Evolutionary conservation across 2,797 vertebrate species (phyloP).

Genomic region (Sphenopsis melanotis): DNA sequence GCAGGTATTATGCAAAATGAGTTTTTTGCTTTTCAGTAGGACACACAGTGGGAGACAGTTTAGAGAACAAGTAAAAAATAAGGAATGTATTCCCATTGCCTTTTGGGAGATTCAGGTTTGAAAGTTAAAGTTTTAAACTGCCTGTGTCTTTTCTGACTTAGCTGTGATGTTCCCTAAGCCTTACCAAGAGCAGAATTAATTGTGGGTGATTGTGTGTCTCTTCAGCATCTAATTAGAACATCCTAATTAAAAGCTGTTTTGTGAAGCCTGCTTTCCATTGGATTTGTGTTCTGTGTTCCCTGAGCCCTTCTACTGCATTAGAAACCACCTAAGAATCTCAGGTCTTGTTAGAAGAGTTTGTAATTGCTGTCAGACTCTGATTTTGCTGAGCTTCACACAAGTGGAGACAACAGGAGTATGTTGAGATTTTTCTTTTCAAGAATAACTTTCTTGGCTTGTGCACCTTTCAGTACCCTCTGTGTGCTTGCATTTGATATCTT

Average conservation of each 20-base stretch:
- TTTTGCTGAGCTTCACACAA: neutral
- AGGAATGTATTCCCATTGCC: neutral
- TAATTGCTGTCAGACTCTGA: neutral
- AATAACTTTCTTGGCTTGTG: neutral
- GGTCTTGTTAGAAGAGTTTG: neutral
- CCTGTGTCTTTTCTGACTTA: neutral
- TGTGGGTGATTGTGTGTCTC: neutral
- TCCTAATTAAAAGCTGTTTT: slow-evolving; percentile 32
- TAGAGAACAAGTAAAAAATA: neutral
- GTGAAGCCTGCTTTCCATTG: neutral
- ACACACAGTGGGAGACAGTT: neutral
- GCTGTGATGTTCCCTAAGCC: neutral
- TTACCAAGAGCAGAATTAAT: neutral
- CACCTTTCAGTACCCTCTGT: neutral
- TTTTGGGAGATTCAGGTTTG: neutral
- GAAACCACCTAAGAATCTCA: neutral
- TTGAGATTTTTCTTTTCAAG: neutral
- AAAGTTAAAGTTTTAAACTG: neutral
- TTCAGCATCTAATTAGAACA: slow-evolving; percentile 10
- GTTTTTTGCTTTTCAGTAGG: neutral
- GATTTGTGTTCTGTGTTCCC: slow-evolving; percentile 8
- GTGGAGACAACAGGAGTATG: neutral
- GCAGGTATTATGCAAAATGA: neutral
- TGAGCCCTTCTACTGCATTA: neutral
- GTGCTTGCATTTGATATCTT: neutral